These are phyloP conservation scores for Aspiorhynchus laticeps DNA, from an alignment of 2,113 vertebrate species.

Conservation along the genomic window DNA sequence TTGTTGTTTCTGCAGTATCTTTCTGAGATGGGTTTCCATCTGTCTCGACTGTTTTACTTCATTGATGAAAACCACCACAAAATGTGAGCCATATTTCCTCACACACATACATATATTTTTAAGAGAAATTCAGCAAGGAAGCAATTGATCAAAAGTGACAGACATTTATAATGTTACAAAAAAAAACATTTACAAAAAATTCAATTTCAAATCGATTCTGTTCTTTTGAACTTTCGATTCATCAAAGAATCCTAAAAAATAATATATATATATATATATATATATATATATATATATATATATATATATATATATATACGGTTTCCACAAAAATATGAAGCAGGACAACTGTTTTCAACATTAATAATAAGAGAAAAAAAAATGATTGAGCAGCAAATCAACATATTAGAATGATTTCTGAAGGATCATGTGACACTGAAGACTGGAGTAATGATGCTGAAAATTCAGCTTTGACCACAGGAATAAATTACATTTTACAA, in stretches of 20 bases:
- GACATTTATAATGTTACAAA: too few relatives aligned
- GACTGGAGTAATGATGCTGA: not conserved
- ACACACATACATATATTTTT: not conserved
- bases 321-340: not conserved
- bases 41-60: conserved; percentile 90
- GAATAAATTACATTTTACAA: not conserved
- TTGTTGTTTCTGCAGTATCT: conserved; percentile 90
- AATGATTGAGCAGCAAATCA: not conserved
- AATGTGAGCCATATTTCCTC: conserved; percentile 77
- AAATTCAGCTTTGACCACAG: not conserved
- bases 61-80: conserved; percentile 93
- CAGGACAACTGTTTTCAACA: not conserved
- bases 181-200: too few relatives aligned
- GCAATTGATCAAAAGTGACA: not conserved
- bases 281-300: not conserved
- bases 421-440: not conserved
- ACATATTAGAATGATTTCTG: not conserved
- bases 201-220: too few relatives aligned
- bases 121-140: not conserved
- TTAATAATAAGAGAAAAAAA: not conserved
- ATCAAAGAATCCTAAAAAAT: not conserved
- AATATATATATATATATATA: not conserved
- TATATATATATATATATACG: not conserved
- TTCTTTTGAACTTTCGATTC: not conserved
- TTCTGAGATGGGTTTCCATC: conserved; percentile 90